Evolutionary conservation across 2,888 invertebrate species (phyloP).

Genomic region (Artemia sinica): DNA sequence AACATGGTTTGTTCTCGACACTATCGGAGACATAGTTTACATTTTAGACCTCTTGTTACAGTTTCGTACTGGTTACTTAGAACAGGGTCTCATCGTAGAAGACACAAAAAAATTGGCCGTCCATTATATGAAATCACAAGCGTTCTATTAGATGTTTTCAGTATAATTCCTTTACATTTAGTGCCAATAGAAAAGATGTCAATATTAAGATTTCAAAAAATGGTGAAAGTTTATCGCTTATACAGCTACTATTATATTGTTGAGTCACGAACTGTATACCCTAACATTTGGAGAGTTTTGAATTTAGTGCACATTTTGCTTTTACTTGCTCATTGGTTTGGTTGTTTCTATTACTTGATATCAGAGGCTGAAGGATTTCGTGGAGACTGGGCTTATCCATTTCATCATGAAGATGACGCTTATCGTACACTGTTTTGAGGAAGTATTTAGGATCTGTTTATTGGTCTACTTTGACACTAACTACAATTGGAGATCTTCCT

Average conservation of each 20-base stretch:
- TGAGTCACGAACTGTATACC: constrained; percentile 84
- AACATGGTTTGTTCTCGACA: constrained; percentile 66
- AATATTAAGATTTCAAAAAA: constrained; percentile 47
- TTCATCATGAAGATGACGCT: constrained; percentile 52
- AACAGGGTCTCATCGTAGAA: constrained; percentile 86
- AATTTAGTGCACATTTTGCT: constrained; percentile 86
- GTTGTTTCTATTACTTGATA: constrained; percentile 86
- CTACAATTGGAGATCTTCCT: constrained; percentile 87
- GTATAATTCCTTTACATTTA: constrained; percentile 68
- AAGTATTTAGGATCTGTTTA: constrained; percentile 87
- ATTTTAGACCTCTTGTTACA: constrained; percentile 75
- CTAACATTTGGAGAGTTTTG: constrained; percentile 85
- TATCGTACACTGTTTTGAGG: constrained; percentile 75
- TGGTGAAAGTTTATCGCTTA: constrained; percentile 76
- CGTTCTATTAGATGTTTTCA: constrained; percentile 67
- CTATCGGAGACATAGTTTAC: constrained; percentile 68
- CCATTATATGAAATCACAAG: constrained; percentile 66
- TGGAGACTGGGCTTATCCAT: constrained; percentile 75
- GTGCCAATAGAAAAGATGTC: constrained; percentile 47
- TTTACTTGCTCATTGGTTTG: constrained; percentile 91
- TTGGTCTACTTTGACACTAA: constrained; percentile 88
- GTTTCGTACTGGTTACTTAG: constrained; percentile 80
- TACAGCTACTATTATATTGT: constrained; percentile 89
- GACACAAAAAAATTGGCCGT: constrained; percentile 72
- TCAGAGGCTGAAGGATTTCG: constrained; percentile 76